Evolutionary conservation across 2,888 invertebrate species (phyloP), one percentile per base, ranked within the genome.

Genomic region (Lycaena phlaeas): DNA sequence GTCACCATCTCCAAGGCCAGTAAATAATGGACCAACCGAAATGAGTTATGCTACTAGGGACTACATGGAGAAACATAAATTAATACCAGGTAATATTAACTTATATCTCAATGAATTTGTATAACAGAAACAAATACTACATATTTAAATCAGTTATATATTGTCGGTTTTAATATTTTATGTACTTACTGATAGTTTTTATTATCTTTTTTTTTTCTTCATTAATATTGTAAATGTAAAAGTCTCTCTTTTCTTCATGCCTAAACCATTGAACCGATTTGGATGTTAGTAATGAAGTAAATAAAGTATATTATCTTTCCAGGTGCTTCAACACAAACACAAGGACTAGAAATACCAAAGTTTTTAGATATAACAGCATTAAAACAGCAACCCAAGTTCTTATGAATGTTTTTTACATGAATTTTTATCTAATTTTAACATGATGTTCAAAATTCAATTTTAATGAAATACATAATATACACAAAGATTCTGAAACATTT

Each of bases 21-120:
- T 34, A 18, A 34, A 6, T 1, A 29, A 12, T 5, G 31, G 50
- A 1, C 31, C 56, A 2, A 51, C 79, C 14, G 90, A 91, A 52
- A 87, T 91, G 84, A 91, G 91, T 2, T 85, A 90, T 53, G 90
- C 90, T n/a, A 90, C 91, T 6, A 84, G 89, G 58, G 88, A 89
- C 54, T 91, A 91, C 62, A 87, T 91, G 86, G 88, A 90, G 59
- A 87, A 87, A 54, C 90, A 91, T 65, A 88, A 88, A 57, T 63
- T 90, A 42, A 56, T 87, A 44, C 79, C 85, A 58, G 86, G 87
- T 82, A 51, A 39, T 30, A n/a, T n/a, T n/a, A n/a, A n/a, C 37
- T 25, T 26, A 5, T 27, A 26, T 18, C 17, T 14, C 22, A 22
- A 22, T 7, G 22, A n/a, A n/a, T 22, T 36, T 29, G 29, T 30